Percentiles rank a stretch among this genome's conserved stretches.
These are phyloP conservation scores for Tethya wilhelma DNA, from an alignment of 37 sponge, comb jelly and placozoan species.

Conservation along the genomic window DNA sequence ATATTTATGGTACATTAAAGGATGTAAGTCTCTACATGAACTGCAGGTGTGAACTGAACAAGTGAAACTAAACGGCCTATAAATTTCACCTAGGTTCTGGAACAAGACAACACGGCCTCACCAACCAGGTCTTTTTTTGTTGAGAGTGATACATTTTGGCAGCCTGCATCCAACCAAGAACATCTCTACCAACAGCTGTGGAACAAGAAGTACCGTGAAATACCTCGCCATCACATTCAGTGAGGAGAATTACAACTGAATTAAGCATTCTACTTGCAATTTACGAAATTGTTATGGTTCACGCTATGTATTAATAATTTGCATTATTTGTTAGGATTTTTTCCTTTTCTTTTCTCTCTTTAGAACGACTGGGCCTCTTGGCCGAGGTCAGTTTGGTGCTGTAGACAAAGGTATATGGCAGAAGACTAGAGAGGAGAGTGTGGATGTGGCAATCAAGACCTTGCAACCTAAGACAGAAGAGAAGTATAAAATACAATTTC, in stretches of 20 bases:
- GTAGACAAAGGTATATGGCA: conserved; percentile 38
- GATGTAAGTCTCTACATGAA: no score
- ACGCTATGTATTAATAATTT: no score
- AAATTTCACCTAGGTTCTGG: no score
- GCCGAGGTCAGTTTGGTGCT: conserved; percentile 25
- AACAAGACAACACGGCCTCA: no score
- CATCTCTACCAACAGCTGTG: conserved; percentile 50
- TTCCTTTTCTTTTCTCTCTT: not conserved
- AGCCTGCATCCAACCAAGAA: conserved; percentile 20
- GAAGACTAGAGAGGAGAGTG: not conserved
- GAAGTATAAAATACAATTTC: conserved; percentile 27
- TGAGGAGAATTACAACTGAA: not conserved
- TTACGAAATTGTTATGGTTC: no score
- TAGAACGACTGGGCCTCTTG: conserved; percentile 1
- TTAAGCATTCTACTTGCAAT: no score
- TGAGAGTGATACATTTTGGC: conserved; percentile 41
- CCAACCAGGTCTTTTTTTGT: conserved; percentile 23
- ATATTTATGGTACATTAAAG: no score
- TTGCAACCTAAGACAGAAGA: conserved; percentile 7
- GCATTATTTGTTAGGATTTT: no score
- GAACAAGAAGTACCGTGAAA: conserved; percentile 45
- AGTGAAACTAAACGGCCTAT: no score
- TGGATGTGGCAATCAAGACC: conserved; percentile 45
- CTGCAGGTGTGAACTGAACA: no score
- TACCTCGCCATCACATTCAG: conserved; percentile 31